phyloP scores from a whole-genome alignment of 2,888 invertebrate genomes.

The Eulithis prunata region DNA sequence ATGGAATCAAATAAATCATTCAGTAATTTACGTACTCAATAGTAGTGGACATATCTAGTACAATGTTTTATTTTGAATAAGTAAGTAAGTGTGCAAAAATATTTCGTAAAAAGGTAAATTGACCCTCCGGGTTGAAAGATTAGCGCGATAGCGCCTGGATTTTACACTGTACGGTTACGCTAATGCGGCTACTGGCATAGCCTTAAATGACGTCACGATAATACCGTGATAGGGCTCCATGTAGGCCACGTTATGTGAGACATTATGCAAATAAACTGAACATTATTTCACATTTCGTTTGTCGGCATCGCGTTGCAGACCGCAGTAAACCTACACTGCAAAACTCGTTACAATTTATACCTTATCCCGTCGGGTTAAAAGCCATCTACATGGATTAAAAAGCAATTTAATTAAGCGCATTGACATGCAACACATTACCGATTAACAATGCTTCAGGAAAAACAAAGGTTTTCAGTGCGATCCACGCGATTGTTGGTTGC shows the following conservation, averaged over 20 bases:
- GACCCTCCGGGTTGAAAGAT: slow-evolving; percentile 16
- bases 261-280: slow-evolving; percentile 62
- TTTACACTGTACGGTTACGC: slow-evolving; percentile 12
- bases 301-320: slow-evolving; percentile 52
- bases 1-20: too few relatives aligned
- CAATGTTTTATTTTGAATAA: too few relatives aligned
- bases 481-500: slow-evolving; percentile 34
- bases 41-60: too few relatives aligned
- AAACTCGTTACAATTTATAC: slow-evolving; percentile 31
- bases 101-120: neutral
- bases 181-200: slow-evolving; percentile 29
- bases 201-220: slow-evolving; percentile 50
- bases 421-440: slow-evolving; percentile 65
- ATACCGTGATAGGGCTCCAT: slow-evolving; percentile 55
- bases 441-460: slow-evolving; percentile 60
- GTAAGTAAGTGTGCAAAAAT: neutral
- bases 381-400: slow-evolving; percentile 36
- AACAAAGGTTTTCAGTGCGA: slow-evolving; percentile 46
- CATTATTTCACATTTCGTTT: slow-evolving; percentile 65
- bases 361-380: slow-evolving; percentile 28
- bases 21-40: too few relatives aligned
- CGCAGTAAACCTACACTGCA: slow-evolving; percentile 40
- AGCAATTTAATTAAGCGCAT: slow-evolving; percentile 66
- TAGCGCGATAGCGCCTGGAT: slow-evolving; percentile 19
- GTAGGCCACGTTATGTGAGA: slow-evolving; percentile 54